These are phyloP conservation scores for Xestia c-nigrum DNA, from an alignment of 2,888 invertebrate species.

Conservation along the genomic window DNA sequence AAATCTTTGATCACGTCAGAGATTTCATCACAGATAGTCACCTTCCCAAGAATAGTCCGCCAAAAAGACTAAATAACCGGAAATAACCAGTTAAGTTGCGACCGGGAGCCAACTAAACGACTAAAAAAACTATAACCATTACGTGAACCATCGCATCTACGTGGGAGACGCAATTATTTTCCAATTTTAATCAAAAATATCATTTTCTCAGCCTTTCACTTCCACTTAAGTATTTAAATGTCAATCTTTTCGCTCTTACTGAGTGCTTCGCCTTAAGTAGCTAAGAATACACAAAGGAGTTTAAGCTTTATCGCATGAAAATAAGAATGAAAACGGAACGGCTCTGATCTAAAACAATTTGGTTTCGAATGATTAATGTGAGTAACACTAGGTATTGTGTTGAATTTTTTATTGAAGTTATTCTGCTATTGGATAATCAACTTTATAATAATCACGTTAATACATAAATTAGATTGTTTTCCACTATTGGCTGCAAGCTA, in stretches of 20 bases:
- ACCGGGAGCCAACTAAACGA: constrained; percentile 80
- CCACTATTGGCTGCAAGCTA: constrained; percentile 71
- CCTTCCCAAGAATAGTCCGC: constrained; percentile 60
- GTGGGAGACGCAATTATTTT: constrained; percentile 91
- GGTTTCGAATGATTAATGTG: constrained; percentile 89
- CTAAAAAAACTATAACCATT: constrained; percentile 82
- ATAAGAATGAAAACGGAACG: constrained; percentile 68
- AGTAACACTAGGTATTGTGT: constrained; percentile 78
- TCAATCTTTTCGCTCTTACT: constrained; percentile 85
- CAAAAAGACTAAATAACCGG: constrained; percentile 73
- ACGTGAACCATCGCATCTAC: constrained; percentile 79
- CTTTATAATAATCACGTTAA: constrained; percentile 55
- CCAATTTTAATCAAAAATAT: constrained; percentile 91
- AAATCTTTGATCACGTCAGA: constrained; percentile 30
- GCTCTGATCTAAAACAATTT: constrained; percentile 85
- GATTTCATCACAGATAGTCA: constrained; percentile 62
- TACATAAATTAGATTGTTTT: constrained; percentile 46
- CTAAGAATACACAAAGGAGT: constrained; percentile 52
- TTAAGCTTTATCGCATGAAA: constrained; percentile 62
- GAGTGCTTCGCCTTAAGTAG: constrained; percentile 78
- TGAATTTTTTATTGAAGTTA: constrained; percentile 68
- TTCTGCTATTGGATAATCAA: constrained; percentile 59
- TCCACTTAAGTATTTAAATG: constrained; percentile 90
- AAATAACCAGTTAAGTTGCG: constrained; percentile 81
- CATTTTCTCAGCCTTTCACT: constrained; percentile 88